A percentile compares a stretch with the other conserved stretches of the same genome.
phyloP scores from a whole-genome alignment of 2,113 vertebrate species.

The Orientallactaga bullata region DNA sequence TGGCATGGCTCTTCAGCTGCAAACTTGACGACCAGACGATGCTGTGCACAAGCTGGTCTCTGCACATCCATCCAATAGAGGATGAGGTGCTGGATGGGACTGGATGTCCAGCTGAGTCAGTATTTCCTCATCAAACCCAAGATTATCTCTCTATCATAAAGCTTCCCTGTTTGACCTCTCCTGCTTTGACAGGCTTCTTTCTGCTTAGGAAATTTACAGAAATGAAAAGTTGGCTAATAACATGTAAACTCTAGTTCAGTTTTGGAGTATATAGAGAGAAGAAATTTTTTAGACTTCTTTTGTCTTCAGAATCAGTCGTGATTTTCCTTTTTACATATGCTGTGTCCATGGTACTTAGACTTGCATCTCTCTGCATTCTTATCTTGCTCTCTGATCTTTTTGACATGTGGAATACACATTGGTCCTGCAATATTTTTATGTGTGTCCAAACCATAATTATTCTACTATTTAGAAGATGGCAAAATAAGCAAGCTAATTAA shows the following conservation, averaged over 20 bases:
- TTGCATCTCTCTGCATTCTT: not conserved
- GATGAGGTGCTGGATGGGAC: not conserved
- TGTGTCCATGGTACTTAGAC: not conserved
- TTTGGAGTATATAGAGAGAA: not conserved
- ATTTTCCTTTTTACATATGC: not conserved
- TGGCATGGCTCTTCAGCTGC: conserved; percentile 5
- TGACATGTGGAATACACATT: not conserved
- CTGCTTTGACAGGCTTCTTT: not conserved
- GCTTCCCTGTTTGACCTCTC: not conserved
- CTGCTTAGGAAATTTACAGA: not conserved
- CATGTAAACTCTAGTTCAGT: not conserved
- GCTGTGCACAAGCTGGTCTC: not conserved
- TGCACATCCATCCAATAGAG: not conserved
- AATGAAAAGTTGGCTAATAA: not conserved
- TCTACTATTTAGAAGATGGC: not conserved
- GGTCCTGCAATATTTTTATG: not conserved
- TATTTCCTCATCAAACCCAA: conserved; percentile 20
- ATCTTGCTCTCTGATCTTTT: not conserved
- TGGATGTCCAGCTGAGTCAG: not conserved
- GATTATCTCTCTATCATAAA: fast-evolving
- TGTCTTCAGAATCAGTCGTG: not conserved
- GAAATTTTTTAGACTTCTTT: not conserved
- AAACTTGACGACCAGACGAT: not conserved
- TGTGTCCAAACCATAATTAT: not conserved
- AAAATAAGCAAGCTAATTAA: not conserved